Evolutionary conservation across 2,797 vertebrate genomes (phyloP).

Genomic region (Allobates femoralis): DNA sequence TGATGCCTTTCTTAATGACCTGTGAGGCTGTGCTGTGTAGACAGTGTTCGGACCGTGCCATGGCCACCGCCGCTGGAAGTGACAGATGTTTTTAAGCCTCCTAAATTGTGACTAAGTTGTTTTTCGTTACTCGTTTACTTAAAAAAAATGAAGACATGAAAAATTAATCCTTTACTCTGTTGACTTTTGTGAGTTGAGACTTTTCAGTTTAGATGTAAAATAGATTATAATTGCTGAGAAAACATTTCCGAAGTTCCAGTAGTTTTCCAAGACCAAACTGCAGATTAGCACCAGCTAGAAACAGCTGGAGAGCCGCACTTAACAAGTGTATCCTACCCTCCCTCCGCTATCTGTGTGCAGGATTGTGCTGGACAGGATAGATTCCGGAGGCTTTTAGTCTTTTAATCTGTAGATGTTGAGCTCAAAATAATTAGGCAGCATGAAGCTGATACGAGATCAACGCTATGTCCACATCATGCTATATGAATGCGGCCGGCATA

Average conservation of each 20-base stretch:
- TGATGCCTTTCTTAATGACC: not conserved
- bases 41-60: not conserved
- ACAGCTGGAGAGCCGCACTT: constrained; percentile 23
- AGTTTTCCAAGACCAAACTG: not conserved
- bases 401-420: not conserved
- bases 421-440: constrained; percentile 32
- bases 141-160: not conserved
- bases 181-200: constrained; percentile 31
- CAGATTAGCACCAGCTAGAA: constrained; percentile 17
- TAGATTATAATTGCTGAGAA: constrained; percentile 48
- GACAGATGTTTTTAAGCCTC: constrained; percentile 5
- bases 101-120: not conserved
- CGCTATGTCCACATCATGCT: not conserved
- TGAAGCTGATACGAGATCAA: not conserved
- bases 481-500: not conserved
- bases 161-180: constrained; percentile 29
- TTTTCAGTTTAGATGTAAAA: constrained; percentile 52
- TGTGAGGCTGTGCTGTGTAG: not conserved
- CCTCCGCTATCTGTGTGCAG: not conserved
- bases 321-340: constrained; percentile 17
- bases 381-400: not conserved
- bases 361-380: not conserved
- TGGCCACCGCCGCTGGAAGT: not conserved
- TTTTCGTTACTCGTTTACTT: not conserved
- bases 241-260: not conserved